A percentile compares a stretch with the other conserved stretches of the same genome.
phyloP scores from a whole-genome alignment of 2,113 vertebrate genomes.

The Pogona vitticeps region DNA sequence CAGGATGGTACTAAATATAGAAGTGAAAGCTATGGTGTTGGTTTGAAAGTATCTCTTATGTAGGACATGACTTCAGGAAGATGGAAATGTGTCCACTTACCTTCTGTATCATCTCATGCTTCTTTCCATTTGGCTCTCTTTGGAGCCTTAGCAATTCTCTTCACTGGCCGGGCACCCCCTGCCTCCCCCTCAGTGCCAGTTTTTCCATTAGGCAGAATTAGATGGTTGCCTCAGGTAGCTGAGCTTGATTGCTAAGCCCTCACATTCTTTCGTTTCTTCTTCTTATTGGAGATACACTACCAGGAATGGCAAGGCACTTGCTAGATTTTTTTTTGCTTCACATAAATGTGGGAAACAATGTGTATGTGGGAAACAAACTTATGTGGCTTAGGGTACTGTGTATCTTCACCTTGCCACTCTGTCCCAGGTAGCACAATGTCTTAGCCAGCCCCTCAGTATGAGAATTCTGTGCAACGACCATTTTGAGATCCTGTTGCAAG shows the following conservation, averaged over 20 bases:
- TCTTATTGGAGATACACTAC: neutral
- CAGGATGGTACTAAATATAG: no score
- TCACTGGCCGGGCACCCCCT: neutral
- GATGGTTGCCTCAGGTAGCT: neutral
- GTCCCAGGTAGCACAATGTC: neutral
- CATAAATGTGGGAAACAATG: neutral
- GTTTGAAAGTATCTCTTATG: neutral
- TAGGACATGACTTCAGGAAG: no score
- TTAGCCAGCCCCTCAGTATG: neutral
- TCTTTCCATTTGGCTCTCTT: no score
- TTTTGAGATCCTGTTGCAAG: neutral
- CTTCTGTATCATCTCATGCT: no score
- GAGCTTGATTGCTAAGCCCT: neutral
- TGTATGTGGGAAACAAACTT: neutral
- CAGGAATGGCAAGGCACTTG: neutral
- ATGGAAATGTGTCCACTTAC: no score
- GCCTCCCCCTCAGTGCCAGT: neutral
- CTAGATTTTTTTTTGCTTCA: neutral
- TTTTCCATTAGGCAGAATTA: neutral
- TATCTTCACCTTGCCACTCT: neutral
- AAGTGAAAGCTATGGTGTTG: no score
- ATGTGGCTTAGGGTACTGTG: neutral
- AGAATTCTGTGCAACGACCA: neutral
- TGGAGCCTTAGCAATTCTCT: no score
- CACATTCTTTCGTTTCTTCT: neutral